Conservation (phyloP, 1,140 invertebrate species). For the Aplysia californica region DNA sequence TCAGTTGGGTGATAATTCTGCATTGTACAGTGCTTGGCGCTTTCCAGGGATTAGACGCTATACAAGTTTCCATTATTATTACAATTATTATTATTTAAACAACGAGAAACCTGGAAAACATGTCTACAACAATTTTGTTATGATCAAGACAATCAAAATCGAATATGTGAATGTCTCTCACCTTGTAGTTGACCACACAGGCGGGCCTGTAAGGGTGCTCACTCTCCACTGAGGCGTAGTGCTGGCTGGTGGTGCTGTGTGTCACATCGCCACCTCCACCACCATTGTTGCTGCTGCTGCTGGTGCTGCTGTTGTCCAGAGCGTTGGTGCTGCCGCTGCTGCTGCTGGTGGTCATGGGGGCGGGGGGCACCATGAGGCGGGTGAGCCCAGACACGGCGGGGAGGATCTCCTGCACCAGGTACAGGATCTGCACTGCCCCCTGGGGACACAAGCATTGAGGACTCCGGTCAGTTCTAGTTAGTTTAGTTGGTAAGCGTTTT, state of each 20-base stretch:
- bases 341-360: constrained; percentile 23
- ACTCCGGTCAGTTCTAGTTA: too few species aligned
- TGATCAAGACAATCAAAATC: too few species aligned
- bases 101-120: too few species aligned
- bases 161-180: too few species aligned
- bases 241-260: constrained; percentile 75
- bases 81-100: too few species aligned
- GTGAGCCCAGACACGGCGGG: constrained; percentile 91
- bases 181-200: constrained; percentile 85
- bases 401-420: constrained; percentile 88
- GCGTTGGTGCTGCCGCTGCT: constrained; percentile 27
- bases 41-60: too few species aligned
- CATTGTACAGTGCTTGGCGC: too few species aligned
- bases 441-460: too few species aligned
- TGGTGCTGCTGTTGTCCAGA: constrained; percentile 15
- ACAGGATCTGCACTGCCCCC: constrained; percentile 92
- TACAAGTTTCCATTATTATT: too few species aligned
- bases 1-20: too few species aligned
- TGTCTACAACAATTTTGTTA: too few species aligned
- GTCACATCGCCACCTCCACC: constrained; percentile 19
- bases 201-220: constrained; percentile 97
- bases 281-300: constrained; percentile 3
- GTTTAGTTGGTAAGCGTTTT: too few species aligned
- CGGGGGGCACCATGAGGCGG: constrained; percentile 62
- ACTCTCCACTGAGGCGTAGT: constrained; percentile 94